A percentile compares a stretch with the other conserved stretches of the same genome.
Conservation (phyloP, 1,140 invertebrate genomes). For the Batillaria attramentaria region DNA sequence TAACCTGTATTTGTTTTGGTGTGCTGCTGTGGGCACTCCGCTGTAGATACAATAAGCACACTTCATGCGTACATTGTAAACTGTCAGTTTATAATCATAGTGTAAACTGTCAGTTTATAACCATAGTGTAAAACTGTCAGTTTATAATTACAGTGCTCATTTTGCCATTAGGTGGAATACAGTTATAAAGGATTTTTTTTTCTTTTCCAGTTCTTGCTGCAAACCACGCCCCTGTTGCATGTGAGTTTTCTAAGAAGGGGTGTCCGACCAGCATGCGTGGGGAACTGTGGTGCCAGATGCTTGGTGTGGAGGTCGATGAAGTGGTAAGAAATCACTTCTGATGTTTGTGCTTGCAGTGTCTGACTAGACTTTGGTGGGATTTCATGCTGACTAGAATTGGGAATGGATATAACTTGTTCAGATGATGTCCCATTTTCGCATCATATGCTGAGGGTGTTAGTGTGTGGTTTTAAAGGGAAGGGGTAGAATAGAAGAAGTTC, state of each 20-base stretch:
- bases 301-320: conserved; percentile 80
- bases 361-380: neutral
- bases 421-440: neutral
- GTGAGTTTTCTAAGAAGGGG: conserved; percentile 88
- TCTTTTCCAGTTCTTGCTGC: conserved; percentile 63
- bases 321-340: conserved; percentile 58
- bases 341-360: neutral
- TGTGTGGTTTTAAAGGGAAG: too few relatives aligned
- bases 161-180: neutral
- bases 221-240: conserved; percentile 69
- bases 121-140: too few relatives aligned
- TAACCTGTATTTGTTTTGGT: too few relatives aligned
- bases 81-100: too few relatives aligned
- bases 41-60: too few relatives aligned
- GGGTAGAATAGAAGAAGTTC: too few relatives aligned
- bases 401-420: too few relatives aligned
- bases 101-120: too few relatives aligned
- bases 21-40: too few relatives aligned
- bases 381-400: neutral
- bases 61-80: too few relatives aligned
- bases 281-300: conserved; percentile 85
- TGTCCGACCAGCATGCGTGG: conserved; percentile 84
- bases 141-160: neutral
- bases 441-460: too few relatives aligned
- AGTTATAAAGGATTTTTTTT: neutral